A percentile compares a stretch with the other conserved stretches of the same genome.
Conservation (phyloP, 1,140 invertebrate species). For the Calosoma granatense region DNA sequence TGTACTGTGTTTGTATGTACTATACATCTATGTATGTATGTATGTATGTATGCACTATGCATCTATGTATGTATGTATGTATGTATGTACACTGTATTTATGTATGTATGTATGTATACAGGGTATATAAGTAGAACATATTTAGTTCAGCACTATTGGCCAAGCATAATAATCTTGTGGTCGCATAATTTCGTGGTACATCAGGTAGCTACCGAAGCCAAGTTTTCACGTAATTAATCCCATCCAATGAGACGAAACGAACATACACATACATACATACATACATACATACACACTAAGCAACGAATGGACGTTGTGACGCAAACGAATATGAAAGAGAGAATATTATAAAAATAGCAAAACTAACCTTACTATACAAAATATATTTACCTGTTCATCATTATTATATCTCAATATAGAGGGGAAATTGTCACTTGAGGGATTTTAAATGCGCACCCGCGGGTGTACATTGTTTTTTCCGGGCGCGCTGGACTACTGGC, state of each 20-base stretch:
- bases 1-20: not conserved
- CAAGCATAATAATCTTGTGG: not conserved
- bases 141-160: not conserved
- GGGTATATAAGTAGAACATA: not conserved
- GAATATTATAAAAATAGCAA: too few species aligned
- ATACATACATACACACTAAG: not conserved
- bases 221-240: not conserved
- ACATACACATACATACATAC: not conserved
- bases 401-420: too few species aligned
- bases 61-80: not conserved
- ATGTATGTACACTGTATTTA: not conserved
- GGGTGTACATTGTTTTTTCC: too few species aligned
- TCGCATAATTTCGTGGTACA: not conserved
- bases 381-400: too few species aligned
- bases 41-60: slow-evolving; percentile 1
- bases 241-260: not conserved
- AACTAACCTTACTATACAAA: too few species aligned
- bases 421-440: too few species aligned
- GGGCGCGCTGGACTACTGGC: too few species aligned
- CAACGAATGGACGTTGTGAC: too few species aligned
- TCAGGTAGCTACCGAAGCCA: not conserved
- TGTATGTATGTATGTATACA: slow-evolving; percentile 1
- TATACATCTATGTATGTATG: not conserved
- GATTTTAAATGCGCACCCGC: too few species aligned
- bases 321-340: too few species aligned